Evolutionary conservation across 2,797 vertebrate species (phyloP), one percentile per base, ranked within the genome.

Genomic region (Chlorospingus semifuscus): DNA sequence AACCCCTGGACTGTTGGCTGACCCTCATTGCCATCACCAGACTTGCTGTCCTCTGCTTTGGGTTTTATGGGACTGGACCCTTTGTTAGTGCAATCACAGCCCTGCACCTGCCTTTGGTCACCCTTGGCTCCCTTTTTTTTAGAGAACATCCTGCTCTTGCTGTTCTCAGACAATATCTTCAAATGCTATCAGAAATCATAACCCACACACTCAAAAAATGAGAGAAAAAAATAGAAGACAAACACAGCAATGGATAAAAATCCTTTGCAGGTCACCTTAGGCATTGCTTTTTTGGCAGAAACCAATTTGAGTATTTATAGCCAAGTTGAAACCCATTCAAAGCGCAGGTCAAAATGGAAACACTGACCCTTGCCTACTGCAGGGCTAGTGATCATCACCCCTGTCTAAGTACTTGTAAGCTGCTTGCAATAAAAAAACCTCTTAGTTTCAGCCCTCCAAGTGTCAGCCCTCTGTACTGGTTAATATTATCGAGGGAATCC

Each of bases 401-500:
- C 85, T 76, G 36, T 29, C 57, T 93, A 97, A 87, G 92, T 85
- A 89, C 89, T 80, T 92, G 82, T 94, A 94, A 97, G 94, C 87
- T 94, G 65, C 92, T 95, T 94, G 93, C 80, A 91, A 96, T 96
- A 95, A 95, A 95, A 96, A 94, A 97, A 23, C 80, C 84, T 96
- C 96, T 95, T 96, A 83, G 87, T 94, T 96, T 93, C 78, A 94
- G 92, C 59, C 90, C 82, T 90, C 91, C 82, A 78, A 95, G 95
- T 96, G 93, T 96, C 97, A 97, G 95, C 83, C 93, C 96, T 96
- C 87, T 68, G 21, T 70, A 96, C 97, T 96, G 97, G 96, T 97
- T 98, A 98, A 97, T 97, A 97, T 97, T 96, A 94, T 95, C 97
- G 1, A 96, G 98, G 97, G 98, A 98, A 96, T 96, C 96, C 94